A percentile compares a stretch with the other conserved stretches of the same genome.
phyloP scores from a whole-genome alignment of 2,113 vertebrate genomes.

The Suricata suricatta region DNA sequence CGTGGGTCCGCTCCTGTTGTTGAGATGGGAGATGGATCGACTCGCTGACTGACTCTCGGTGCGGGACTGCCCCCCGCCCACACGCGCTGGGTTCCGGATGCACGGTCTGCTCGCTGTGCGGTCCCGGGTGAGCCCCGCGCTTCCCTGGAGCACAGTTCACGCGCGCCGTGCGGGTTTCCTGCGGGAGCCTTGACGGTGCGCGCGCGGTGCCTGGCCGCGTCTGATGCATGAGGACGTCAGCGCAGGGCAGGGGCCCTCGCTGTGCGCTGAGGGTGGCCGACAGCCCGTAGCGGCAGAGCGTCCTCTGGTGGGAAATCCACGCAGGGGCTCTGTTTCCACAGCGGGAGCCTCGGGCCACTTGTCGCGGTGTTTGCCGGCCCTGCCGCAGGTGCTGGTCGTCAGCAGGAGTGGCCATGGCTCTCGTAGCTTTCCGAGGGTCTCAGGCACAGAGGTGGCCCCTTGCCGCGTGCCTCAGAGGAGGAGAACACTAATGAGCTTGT shows the following conservation, averaged over 20 bases:
- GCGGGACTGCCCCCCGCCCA: neutral
- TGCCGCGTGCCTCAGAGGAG: neutral
- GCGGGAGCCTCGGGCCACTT: too few relatives aligned
- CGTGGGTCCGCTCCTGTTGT: too few relatives aligned
- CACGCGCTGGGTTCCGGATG: fast-evolving
- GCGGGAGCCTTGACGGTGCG: fast-evolving
- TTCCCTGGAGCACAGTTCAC: fast-evolving
- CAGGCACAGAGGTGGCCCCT: neutral
- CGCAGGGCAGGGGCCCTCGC: fast-evolving
- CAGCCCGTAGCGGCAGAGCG: fast-evolving
- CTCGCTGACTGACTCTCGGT: neutral
- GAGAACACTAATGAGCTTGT: neutral
- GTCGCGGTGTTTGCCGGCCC: fast-evolving
- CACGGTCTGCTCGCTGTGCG: fast-evolving
- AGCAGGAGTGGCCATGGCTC: fast-evolving
- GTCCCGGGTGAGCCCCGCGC: fast-evolving
- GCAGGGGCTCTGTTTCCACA: fast-evolving
- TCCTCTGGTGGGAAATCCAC: fast-evolving
- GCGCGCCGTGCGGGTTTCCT: fast-evolving
- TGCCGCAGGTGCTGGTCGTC: fast-evolving
- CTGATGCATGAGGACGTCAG: fast-evolving
- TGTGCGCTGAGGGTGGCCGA: fast-evolving
- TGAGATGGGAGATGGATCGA: neutral
- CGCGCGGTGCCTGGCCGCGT: fast-evolving
- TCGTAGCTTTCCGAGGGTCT: neutral